Evolutionary conservation across 2,113 vertebrate genomes (phyloP).

Genomic region (Leptobrachium ailaonicum): DNA sequence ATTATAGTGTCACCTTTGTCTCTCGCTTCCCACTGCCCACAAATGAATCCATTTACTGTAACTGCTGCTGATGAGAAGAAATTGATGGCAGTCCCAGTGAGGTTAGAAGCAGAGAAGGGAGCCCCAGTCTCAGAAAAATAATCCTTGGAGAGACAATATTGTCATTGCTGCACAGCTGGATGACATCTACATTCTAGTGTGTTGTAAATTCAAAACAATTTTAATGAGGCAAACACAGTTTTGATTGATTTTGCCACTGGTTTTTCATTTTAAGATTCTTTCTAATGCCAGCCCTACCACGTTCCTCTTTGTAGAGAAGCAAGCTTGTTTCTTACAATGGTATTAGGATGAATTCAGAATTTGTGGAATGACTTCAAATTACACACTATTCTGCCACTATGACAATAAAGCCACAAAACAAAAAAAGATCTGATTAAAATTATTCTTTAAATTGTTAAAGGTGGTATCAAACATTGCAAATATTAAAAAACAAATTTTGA

Average conservation of each 20-base stretch:
- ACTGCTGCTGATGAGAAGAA: constrained; percentile 75
- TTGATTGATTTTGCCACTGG: constrained; percentile 67
- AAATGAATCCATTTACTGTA: constrained; percentile 81
- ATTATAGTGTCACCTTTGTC: constrained; percentile 95
- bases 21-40: constrained; percentile 72
- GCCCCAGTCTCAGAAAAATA: constrained; percentile 39
- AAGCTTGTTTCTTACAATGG: neutral
- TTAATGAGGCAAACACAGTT: constrained; percentile 69
- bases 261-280: constrained; percentile 50
- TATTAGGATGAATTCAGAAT: neutral
- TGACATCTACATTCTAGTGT: constrained; percentile 70
- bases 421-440: too few relatives aligned
- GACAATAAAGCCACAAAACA: too few relatives aligned
- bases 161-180: constrained; percentile 63
- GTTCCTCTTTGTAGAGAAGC: neutral
- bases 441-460: too few relatives aligned
- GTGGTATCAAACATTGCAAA: too few relatives aligned
- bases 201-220: constrained; percentile 74
- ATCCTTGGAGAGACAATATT: constrained; percentile 51
- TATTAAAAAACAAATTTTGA: too few relatives aligned
- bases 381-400: too few relatives aligned
- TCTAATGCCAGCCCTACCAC: constrained; percentile 41
- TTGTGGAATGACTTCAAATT: neutral
- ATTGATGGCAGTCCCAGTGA: constrained; percentile 74
- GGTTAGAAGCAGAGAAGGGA: constrained; percentile 61